Evolutionary conservation across 2,113 vertebrate genomes (phyloP), one percentile per base, ranked within the genome.

Genomic region (Eublepharis macularius): DNA sequence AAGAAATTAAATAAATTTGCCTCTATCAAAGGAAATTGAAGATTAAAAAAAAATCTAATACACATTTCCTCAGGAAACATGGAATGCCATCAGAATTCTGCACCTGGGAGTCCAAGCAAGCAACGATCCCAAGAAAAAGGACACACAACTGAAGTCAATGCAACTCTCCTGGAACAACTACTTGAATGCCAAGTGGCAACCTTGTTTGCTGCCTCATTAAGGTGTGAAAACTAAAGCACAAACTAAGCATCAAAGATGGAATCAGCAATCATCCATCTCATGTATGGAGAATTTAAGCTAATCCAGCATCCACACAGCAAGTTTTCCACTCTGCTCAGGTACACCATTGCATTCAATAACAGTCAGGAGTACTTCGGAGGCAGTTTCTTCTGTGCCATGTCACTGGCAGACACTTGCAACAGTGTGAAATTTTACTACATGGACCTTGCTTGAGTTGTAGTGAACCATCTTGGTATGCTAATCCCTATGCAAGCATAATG

Each of bases 1-100:
- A 86, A 82, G 60, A 83, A 4, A 90, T 51, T 65, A 66, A 74
- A 74, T 74, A 63, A 86, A 86, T 41, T 65, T 21, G 51, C 47
- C 72, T 8, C 13, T 32, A 83, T 76, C 70, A 65, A 65, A 17
- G 49, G 43, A 70, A n/a, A 60, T 32, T 54, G 26, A 78, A 78
- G 16, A 41, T n/a, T n/a, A n/a, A n/a, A 24, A 84, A 78, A 39
- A 54, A 63, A 24, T 8, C 60, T 63, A 63, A 2, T 63, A 29
- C 60, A 63, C 29, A 63, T 9, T 29, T 63, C 24, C 21, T 63
- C 60, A 29, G 24, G 21, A 63, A 63, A 63, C 11, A 60, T 26
- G 24, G 60, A 63, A 63, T 63, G 60, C 3, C 60, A 63, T 63
- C 11, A 24, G 6, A 26, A 7, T 63, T 10, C 60, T 29, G 29